Evolutionary conservation across 2,113 vertebrate genomes (phyloP).

Genomic region (Alethe castanea): DNA sequence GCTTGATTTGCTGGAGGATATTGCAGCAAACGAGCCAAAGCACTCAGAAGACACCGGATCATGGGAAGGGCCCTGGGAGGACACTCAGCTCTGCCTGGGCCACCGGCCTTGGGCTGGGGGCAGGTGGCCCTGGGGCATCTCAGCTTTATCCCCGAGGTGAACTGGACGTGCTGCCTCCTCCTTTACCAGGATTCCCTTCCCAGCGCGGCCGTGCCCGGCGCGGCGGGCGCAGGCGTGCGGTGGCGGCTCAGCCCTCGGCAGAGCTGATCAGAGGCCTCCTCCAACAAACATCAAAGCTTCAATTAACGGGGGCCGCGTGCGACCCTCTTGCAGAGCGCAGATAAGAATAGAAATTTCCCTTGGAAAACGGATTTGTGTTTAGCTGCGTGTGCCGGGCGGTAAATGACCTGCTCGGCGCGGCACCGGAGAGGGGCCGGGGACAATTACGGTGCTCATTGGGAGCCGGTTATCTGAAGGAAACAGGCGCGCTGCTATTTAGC

Average conservation of each 20-base stretch:
- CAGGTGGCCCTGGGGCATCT: neutral
- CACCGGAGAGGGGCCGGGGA: constrained; percentile 65
- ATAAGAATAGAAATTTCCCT: constrained; percentile 79
- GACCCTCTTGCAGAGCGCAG: constrained; percentile 79
- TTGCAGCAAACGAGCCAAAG: constrained; percentile 69
- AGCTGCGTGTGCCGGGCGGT: constrained; percentile 68
- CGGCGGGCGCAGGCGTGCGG: neutral
- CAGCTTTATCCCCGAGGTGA: neutral
- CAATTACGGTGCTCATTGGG: constrained; percentile 74
- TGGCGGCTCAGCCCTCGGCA: neutral
- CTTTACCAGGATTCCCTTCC: neutral
- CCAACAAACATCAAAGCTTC: constrained; percentile 73
- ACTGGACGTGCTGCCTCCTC: accelerated
- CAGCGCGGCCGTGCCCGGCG: neutral
- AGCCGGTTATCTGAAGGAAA: constrained; percentile 77
- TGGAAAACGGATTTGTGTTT: constrained; percentile 77
- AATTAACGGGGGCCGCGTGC: constrained; percentile 72
- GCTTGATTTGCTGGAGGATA: constrained; percentile 80
- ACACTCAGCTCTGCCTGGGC: accelerated
- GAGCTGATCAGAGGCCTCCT: constrained; percentile 68
- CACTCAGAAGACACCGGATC: neutral
- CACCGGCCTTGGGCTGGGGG: neutral
- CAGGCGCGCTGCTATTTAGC: constrained; percentile 71
- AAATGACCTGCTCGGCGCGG: constrained; percentile 71
- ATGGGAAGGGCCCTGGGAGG: neutral